These are phyloP conservation scores for Gallinago nigripennis DNA, from an alignment of 2,797 vertebrate species.

Conservation along the genomic window DNA sequence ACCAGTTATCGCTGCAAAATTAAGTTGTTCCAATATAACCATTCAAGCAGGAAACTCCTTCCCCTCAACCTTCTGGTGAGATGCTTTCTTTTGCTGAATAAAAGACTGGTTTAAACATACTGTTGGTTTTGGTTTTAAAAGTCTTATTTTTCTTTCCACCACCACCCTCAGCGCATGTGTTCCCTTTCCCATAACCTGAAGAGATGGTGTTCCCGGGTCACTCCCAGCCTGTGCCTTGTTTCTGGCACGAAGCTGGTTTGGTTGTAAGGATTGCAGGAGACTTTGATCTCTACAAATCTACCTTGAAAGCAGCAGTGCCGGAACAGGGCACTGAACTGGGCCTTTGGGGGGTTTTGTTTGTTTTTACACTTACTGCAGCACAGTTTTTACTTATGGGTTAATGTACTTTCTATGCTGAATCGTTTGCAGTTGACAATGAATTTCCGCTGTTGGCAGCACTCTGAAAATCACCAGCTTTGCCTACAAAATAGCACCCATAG, in stretches of 20 bases:
- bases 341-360: not conserved
- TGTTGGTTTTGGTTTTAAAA: accelerated
- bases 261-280: not conserved
- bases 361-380: not conserved
- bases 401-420: not conserved
- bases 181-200: not conserved
- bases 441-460: not conserved
- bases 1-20: not conserved
- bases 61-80: not conserved
- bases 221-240: not conserved
- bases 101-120: not conserved
- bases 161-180: not conserved
- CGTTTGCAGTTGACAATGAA: not conserved
- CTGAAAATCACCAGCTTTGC: not conserved
- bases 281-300: not conserved
- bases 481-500: not conserved
- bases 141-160: not conserved
- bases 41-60: not conserved
- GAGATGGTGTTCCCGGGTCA: not conserved
- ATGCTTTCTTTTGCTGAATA: not conserved
- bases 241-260: not conserved
- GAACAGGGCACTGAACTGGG: not conserved
- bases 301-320: accelerated
- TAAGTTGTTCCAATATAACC: not conserved
- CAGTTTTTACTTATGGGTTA: not conserved